These are phyloP conservation scores for Lasioglossum zephyrum DNA, from an alignment of 2,888 invertebrate species.

Conservation along the genomic window DNA sequence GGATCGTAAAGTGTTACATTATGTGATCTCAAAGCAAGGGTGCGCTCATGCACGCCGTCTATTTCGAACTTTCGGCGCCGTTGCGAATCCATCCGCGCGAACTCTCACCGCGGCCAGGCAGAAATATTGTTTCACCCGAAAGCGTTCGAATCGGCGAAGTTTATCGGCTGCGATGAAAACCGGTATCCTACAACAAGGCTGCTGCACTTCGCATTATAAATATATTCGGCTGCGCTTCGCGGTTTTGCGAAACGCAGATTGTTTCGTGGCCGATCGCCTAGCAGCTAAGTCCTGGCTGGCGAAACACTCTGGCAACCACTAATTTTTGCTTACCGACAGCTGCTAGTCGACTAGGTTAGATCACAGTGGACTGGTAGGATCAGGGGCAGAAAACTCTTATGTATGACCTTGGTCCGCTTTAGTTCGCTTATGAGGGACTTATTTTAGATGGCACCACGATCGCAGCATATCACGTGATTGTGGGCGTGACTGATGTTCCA, in stretches of 20 bases:
- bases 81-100: not conserved
- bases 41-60: conserved; percentile 34
- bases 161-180: conserved; percentile 33
- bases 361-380: not conserved
- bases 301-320: not conserved
- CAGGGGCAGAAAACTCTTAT: too few relatives aligned
- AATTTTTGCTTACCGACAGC: not conserved
- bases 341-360: not conserved
- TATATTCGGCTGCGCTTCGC: conserved; percentile 23
- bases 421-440: too few relatives aligned
- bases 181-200: conserved; percentile 22
- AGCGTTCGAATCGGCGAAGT: conserved; percentile 40
- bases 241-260: not conserved
- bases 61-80: conserved; percentile 43
- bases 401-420: too few relatives aligned
- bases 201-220: conserved; percentile 38
- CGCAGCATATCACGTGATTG: too few relatives aligned
- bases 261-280: too few relatives aligned
- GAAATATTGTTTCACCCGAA: conserved; percentile 48
- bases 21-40: conserved; percentile 47
- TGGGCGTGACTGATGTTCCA: too few relatives aligned
- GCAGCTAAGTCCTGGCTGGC: conserved; percentile 2
- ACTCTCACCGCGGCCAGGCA: conserved; percentile 13
- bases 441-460: too few relatives aligned
- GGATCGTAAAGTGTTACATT: conserved; percentile 48